Percentiles rank a stretch among this genome's conserved stretches.
Evolutionary conservation across 2,113 vertebrate species (phyloP).

Genomic region (Rhynchomys soricoides): DNA sequence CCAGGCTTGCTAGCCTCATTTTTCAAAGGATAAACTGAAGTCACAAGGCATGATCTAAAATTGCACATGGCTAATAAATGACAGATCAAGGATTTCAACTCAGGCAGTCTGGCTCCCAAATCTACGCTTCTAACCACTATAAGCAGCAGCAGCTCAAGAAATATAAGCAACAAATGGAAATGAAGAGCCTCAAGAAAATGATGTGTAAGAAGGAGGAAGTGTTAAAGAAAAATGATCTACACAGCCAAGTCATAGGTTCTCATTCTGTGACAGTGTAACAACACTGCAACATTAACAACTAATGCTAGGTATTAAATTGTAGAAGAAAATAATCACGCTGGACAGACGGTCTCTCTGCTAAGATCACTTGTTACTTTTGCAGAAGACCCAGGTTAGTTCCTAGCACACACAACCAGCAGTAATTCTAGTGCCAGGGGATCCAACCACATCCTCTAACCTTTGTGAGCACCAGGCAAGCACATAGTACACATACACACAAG

Average conservation of each 20-base stretch:
- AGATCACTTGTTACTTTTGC: neutral
- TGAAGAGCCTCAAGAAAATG: conserved; percentile 11
- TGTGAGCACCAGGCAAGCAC: neutral
- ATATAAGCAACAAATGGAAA: conserved; percentile 36
- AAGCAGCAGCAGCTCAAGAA: conserved; percentile 12
- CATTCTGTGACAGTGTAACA: neutral
- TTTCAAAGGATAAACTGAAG: conserved; percentile 30
- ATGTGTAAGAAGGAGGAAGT: neutral
- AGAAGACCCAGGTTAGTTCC: neutral
- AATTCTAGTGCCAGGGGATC: neutral
- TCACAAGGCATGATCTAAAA: neutral
- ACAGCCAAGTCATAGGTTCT: conserved; percentile 3
- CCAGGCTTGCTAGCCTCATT: neutral
- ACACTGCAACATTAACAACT: neutral
- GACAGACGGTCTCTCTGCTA: neutral
- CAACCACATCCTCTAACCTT: neutral
- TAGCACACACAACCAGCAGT: neutral
- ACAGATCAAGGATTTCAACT: conserved; percentile 44
- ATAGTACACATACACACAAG: neutral
- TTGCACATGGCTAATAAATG: neutral
- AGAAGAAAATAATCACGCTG: neutral
- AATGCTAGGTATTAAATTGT: neutral
- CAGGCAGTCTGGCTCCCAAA: neutral
- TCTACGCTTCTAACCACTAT: neutral
- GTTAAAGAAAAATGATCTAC: conserved; percentile 35